phyloP scores from a whole-genome alignment of 2,113 vertebrate species.

The Artemisiospiza belli region DNA sequence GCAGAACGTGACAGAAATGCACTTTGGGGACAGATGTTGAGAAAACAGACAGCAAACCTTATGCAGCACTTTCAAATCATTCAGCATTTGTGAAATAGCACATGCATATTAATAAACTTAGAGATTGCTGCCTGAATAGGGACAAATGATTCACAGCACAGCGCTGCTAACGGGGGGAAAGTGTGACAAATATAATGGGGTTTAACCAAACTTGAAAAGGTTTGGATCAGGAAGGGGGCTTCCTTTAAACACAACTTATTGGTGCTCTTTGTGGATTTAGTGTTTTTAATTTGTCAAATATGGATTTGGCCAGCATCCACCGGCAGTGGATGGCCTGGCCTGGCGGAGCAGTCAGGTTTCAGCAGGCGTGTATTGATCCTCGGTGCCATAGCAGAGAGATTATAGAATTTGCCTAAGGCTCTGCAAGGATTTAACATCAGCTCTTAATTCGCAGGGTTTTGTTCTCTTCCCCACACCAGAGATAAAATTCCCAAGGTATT shows the following conservation, averaged over 20 bases:
- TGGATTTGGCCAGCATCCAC: neutral
- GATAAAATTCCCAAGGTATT: neutral
- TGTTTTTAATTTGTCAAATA: neutral
- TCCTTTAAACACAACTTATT: neutral
- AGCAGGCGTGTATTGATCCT: neutral
- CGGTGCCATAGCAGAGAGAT: neutral
- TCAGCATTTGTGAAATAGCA: neutral
- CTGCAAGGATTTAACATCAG: conserved; percentile 7
- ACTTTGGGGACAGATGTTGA: conserved; percentile 20
- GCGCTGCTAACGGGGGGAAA: neutral
- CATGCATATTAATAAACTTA: neutral
- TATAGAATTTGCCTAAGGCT: conserved; percentile 40
- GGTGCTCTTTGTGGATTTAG: neutral
- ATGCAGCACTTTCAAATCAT: neutral
- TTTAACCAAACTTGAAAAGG: neutral
- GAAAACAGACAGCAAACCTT: conserved; percentile 18
- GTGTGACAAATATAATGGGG: neutral
- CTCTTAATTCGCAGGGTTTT: conserved; percentile 9
- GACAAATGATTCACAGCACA: neutral
- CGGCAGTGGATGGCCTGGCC: neutral
- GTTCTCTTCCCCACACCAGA: neutral
- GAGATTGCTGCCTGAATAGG: neutral
- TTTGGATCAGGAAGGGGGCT: neutral
- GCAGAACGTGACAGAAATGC: neutral
- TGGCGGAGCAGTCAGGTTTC: neutral